A percentile compares a stretch with the other conserved stretches of the same genome.
These are phyloP conservation scores for Platycnemis pennipes DNA, from an alignment of 2,888 invertebrate species.

Conservation along the genomic window DNA sequence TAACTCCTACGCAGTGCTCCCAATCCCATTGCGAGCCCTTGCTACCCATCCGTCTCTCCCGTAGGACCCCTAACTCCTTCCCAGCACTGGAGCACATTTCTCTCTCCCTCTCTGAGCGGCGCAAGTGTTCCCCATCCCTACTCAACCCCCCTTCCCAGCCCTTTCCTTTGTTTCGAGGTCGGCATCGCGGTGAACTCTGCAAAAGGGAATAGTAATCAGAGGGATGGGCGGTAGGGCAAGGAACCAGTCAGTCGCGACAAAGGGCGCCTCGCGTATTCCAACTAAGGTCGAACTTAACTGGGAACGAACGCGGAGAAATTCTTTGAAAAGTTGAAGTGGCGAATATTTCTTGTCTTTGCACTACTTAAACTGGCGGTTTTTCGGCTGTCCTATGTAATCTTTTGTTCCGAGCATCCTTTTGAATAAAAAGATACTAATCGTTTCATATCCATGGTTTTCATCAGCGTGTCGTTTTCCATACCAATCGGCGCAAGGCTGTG, in stretches of 20 bases:
- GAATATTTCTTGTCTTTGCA: not conserved
- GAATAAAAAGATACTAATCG: not conserved
- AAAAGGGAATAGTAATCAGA: slow-evolving; percentile 48
- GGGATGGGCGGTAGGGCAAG: not conserved
- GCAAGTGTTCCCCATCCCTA: not conserved
- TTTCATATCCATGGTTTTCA: not conserved
- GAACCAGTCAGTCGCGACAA: slow-evolving; percentile 23
- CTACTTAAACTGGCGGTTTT: not conserved
- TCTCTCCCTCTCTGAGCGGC: not conserved
- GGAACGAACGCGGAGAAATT: not conserved
- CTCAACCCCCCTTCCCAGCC: not conserved
- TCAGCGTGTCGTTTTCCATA: slow-evolving; percentile 22
- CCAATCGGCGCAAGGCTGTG: not conserved
- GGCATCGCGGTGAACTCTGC: slow-evolving; percentile 16
- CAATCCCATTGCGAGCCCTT: not conserved
- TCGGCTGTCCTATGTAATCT: not conserved
- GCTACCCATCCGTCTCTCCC: not conserved
- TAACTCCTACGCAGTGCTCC: not conserved
- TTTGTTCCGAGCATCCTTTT: not conserved
- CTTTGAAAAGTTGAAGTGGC: not conserved
- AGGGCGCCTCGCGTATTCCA: slow-evolving; percentile 42
- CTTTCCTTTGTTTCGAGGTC: slow-evolving; percentile 26
- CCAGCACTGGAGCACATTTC: not conserved
- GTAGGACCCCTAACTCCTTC: not conserved
- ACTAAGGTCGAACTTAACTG: not conserved